Evolutionary conservation across 2,113 vertebrate genomes (phyloP).

Genomic region (Pluvialis apricaria): DNA sequence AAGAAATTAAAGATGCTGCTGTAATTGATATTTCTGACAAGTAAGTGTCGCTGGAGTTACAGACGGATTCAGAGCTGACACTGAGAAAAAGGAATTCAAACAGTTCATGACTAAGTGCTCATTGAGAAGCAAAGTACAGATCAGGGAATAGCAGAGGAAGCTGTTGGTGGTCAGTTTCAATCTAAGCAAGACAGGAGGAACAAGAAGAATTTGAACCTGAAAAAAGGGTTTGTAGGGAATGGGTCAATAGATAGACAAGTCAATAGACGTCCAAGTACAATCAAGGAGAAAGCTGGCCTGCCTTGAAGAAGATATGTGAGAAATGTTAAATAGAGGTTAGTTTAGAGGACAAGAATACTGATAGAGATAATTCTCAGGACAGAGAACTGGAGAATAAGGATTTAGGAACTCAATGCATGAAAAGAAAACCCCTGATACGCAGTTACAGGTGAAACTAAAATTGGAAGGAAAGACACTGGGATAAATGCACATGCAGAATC

Average conservation of each 20-base stretch:
- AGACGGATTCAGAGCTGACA: slow-evolving; percentile 21
- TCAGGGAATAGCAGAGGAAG: neutral
- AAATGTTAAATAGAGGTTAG: neutral
- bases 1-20: slow-evolving; percentile 37
- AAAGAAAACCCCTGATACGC: neutral
- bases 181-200: neutral
- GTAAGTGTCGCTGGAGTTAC: neutral
- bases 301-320: neutral
- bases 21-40: slow-evolving; percentile 38
- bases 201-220: neutral
- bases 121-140: neutral
- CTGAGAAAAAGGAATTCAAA: slow-evolving; percentile 4
- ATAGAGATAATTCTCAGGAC: neutral
- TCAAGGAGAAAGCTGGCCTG: neutral
- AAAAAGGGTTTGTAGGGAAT: neutral
- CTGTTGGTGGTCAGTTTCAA: slow-evolving; percentile 39
- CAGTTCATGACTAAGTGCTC: slow-evolving; percentile 23
- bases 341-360: neutral
- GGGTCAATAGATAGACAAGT: neutral
- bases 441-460: neutral
- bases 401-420: neutral
- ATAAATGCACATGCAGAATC: neutral
- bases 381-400: neutral
- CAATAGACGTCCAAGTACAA: neutral
- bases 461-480: neutral